Base-by-base conservation (phyloP, 2,797 vertebrate species). In the Chelon labrosus region DNA sequence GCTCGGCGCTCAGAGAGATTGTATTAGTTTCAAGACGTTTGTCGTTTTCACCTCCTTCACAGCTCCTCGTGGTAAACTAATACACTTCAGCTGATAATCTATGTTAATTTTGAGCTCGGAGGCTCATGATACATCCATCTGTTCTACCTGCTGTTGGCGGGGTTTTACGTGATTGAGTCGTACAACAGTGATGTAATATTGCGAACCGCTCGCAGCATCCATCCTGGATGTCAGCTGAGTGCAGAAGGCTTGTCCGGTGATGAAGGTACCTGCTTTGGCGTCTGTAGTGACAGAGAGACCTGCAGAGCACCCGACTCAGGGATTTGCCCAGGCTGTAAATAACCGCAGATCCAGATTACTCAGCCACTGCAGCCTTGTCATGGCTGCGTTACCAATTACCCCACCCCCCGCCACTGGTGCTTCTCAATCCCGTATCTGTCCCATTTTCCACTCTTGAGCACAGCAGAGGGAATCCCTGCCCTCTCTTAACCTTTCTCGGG, bases 271-370 rank as follows among this genome's bases (percentile, higher is more conserved):
- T 42, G 56, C 62, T 65, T 55, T 31, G 53, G 58, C 53, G 6
- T 60, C 73, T 65, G 25, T 51, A 10, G 62, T 61, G 42, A 53
- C 66, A 49, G n/a, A 55, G 64, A 70, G 60, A 64, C 65, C 72
- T 64, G 73, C 70, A 46, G 39, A 58, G 74, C 62, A 63, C 27
- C 46, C 4, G 50, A 84, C 80, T 81, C 35, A 35, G 73, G 88
- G 92, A 94, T 93, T 95, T 93, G 68, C 77, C 78, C 1, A 19
- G 55, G 84, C 92, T 86, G 86, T 87, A 93, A 95, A 94, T 94
- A 94, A 89, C 90, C 88, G 59, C 85, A 92, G 91, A 92, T 89
- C 85, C 88, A 90, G 93, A 94, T 94, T 94, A 94, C 82, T 77
- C 84, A 75, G 85, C 61, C 62, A 51, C 73, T 53, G 82, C 14